phyloP scores from a whole-genome alignment of 2,888 invertebrate species.

The Lasioglossum pauxillum region DNA sequence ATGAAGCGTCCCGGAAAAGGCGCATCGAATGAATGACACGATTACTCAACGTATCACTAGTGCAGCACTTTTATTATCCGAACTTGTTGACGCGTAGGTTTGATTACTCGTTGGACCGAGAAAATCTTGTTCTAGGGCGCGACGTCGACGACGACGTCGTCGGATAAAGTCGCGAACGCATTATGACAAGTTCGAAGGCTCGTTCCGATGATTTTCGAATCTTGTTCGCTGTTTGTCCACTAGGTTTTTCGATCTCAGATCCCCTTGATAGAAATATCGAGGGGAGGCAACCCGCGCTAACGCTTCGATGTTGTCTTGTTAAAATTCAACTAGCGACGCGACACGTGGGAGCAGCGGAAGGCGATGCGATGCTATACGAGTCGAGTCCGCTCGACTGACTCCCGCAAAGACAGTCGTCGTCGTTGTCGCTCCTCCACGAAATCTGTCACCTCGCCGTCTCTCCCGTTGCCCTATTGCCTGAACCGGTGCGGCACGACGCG shows the following conservation, averaged over 20 bases:
- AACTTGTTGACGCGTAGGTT: not conserved
- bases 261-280: not conserved
- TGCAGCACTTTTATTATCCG: not conserved
- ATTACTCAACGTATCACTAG: not conserved
- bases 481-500: not conserved
- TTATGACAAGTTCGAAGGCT: not conserved
- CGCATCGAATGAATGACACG: not conserved
- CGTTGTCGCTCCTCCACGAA: slow-evolving; percentile 22
- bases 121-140: not conserved
- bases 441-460: slow-evolving; percentile 17
- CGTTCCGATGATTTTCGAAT: not conserved
- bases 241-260: not conserved
- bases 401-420: slow-evolving; percentile 68
- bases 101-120: not conserved
- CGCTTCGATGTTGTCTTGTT: slow-evolving; percentile 43
- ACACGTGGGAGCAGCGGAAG: slow-evolving; percentile 61
- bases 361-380: slow-evolving; percentile 9
- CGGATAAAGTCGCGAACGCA: not conserved
- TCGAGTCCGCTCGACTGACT: slow-evolving; percentile 52
- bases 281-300: not conserved
- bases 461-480: not conserved
- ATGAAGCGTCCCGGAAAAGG: not conserved
- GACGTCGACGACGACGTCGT: not conserved
- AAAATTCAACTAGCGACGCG: slow-evolving; percentile 51
- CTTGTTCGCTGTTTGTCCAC: not conserved